A percentile compares a stretch with the other conserved stretches of the same genome.
Evolutionary conservation across 2,113 vertebrate species (phyloP).

Genomic region (Elgaria multicarinata): DNA sequence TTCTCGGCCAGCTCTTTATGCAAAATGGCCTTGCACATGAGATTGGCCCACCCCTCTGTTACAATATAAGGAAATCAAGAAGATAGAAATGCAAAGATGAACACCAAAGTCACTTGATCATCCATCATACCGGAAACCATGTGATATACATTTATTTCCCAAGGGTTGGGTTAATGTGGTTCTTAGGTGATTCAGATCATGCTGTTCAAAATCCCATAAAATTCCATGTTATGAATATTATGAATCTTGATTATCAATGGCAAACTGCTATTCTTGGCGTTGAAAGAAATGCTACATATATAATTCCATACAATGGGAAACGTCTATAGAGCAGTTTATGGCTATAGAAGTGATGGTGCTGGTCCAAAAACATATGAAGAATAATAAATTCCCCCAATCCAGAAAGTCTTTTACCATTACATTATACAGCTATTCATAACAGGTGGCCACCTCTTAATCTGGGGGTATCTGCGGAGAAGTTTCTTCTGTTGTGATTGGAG

Average conservation of each 20-base stretch:
- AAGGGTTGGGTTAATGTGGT: neutral
- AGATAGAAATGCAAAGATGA: neutral
- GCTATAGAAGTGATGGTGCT: neutral
- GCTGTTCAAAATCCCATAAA: neutral
- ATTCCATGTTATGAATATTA: slow-evolving; percentile 39
- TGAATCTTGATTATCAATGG: slow-evolving; percentile 4
- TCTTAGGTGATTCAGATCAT: neutral
- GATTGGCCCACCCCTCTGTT: too few species aligned
- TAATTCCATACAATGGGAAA: neutral
- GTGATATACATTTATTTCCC: neutral
- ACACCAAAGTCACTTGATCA: neutral
- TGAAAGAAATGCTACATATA: neutral
- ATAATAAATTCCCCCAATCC: neutral
- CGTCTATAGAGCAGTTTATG: neutral
- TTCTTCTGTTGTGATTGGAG: slow-evolving; percentile 39
- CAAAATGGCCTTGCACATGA: neutral
- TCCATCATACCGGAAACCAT: neutral
- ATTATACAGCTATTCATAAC: neutral
- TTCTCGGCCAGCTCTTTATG: neutral
- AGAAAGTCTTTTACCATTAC: neutral
- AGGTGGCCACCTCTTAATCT: neutral
- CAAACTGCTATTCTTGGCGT: neutral
- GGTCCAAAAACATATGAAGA: neutral
- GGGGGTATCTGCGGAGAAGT: neutral
- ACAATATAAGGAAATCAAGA: neutral